These are phyloP conservation scores for Eumacrocentrus americanus DNA, from an alignment of 2,888 invertebrate species.

Conservation along the genomic window DNA sequence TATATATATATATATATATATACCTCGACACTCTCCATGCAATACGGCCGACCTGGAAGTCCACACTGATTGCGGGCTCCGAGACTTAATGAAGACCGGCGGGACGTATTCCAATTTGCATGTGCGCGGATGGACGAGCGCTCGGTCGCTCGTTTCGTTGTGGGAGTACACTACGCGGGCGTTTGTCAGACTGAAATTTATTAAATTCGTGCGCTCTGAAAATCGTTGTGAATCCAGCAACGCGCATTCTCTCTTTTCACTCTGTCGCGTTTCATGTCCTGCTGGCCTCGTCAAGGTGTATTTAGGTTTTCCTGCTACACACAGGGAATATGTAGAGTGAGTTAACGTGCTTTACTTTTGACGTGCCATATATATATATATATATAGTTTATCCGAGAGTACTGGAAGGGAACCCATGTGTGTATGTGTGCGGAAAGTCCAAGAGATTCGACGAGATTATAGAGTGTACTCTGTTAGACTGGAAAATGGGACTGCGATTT, in stretches of 20 bases:
- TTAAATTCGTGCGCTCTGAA: background rate
- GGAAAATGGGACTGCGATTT: conserved; percentile 5
- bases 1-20: too few relatives aligned
- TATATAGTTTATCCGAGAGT: background rate
- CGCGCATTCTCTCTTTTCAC: too few relatives aligned
- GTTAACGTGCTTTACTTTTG: too few relatives aligned
- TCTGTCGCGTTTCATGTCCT: too few relatives aligned
- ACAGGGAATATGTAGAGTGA: too few relatives aligned
- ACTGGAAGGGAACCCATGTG: background rate
- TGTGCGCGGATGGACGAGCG: conserved; percentile 33
- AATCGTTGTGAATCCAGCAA: conserved; percentile 9
- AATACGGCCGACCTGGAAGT: conserved; percentile 22
- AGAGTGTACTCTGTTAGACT: conserved; percentile 8
- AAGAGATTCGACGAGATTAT: conserved; percentile 12
- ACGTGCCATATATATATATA: background rate
- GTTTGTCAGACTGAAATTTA: background rate
- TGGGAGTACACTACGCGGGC: background rate
- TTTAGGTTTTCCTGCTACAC: too few relatives aligned
- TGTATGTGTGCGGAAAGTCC: conserved; percentile 4
- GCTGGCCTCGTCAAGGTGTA: too few relatives aligned
- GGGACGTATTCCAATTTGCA: conserved; percentile 43
- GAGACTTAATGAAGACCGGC: conserved; percentile 43
- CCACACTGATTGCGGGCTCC: conserved; percentile 39
- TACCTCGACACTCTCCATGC: too few relatives aligned
- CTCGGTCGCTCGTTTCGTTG: conserved; percentile 25